Percentiles rank a stretch among this genome's conserved stretches.
Evolutionary conservation across 2,888 invertebrate genomes (phyloP).

Genomic region (Cantharis rufa): DNA sequence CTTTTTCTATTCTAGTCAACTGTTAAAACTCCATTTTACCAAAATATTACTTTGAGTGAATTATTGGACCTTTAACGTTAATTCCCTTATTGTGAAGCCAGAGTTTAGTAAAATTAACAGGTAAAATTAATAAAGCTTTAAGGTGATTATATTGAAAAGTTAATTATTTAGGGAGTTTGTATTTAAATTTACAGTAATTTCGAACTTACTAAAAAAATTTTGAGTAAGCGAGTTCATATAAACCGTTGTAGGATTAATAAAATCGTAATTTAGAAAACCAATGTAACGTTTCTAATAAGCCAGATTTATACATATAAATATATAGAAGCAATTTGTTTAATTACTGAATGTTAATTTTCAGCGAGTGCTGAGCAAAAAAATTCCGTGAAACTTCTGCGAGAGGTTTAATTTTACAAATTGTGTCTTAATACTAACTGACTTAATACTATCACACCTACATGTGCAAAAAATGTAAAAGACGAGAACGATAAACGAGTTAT

Average conservation of each 20-base stretch:
- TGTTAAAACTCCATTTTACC: not conserved
- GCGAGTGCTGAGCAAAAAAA: not conserved
- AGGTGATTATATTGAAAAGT: not conserved
- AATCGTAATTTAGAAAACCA: not conserved
- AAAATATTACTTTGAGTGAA: not conserved
- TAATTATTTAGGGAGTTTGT: not conserved
- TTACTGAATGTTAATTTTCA: not conserved
- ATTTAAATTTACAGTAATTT: not conserved
- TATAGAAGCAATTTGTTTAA: not conserved
- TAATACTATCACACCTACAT: not conserved
- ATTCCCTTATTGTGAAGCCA: not conserved
- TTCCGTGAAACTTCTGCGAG: not conserved
- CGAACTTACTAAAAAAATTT: not conserved
- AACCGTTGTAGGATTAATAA: not conserved
- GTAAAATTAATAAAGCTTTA: not conserved
- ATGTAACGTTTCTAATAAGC: not conserved
- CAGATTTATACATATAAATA: not conserved
- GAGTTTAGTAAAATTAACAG: not conserved
- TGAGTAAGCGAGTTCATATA: not conserved
- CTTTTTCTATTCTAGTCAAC: not conserved
- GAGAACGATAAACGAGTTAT: not conserved
- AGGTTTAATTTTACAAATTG: not conserved
- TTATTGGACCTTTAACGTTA: not conserved
- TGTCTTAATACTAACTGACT: not conserved
- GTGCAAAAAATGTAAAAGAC: not conserved